These are phyloP conservation scores for Urocolius indicus DNA, from an alignment of 2,113 vertebrate species.

Conservation along the genomic window DNA sequence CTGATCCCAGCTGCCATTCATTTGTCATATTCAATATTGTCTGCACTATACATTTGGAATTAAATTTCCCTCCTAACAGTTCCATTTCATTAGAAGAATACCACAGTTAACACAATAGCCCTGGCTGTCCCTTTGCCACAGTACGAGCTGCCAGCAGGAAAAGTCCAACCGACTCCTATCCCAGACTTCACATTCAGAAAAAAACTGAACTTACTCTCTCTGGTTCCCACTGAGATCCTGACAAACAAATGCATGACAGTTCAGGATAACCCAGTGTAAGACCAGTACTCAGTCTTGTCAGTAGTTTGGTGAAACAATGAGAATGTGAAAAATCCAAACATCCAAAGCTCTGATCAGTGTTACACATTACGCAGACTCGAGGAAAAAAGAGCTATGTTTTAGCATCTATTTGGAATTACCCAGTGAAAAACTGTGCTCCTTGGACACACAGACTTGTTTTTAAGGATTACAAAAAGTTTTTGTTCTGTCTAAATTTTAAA, in stretches of 20 bases:
- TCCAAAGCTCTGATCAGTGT: neutral
- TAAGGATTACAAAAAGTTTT: neutral
- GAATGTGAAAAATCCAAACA: neutral
- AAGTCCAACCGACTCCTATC: neutral
- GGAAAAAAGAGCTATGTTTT: neutral
- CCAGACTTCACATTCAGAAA: neutral
- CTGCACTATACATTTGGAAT: neutral
- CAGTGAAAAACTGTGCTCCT: neutral
- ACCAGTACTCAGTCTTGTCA: neutral
- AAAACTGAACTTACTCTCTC: neutral
- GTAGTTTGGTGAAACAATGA: neutral
- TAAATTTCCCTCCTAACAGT: neutral
- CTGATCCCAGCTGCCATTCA: neutral
- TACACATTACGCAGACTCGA: neutral
- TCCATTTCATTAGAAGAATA: neutral
- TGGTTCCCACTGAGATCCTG: neutral
- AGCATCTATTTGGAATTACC: neutral
- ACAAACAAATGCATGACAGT: rapidly evolving
- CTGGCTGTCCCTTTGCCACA: neutral
- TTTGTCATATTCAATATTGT: neutral
- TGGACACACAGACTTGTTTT: neutral
- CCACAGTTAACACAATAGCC: neutral
- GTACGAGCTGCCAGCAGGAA: rapidly evolving
- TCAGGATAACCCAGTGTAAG: neutral
- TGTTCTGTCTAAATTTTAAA: neutral